Base-by-base conservation (phyloP, 2,888 invertebrate species). In the Cerastoderma edule region DNA sequence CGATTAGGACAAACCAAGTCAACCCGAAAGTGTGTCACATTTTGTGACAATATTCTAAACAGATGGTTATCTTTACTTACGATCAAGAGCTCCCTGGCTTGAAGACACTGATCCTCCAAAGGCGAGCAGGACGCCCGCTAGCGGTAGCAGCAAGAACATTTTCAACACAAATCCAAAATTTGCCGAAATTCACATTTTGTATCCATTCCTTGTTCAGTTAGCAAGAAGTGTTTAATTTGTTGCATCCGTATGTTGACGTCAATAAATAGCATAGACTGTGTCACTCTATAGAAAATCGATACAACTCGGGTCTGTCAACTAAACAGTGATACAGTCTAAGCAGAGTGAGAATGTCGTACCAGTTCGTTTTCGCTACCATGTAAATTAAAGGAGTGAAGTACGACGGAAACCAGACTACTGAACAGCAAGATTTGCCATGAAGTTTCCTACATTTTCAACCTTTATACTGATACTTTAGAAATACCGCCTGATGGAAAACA, bases 191-290 rank as follows among this genome's bases (percentile, higher is more conserved):
- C 60, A 60, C 60, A 60, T 60, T 60, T 60, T 60, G 39, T 33
- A 60, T 24, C 33, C 60, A 60, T 60, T 35, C 24, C 39, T 22
- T n/a, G n/a, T 6, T 8, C 35, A 8, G 35, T 22, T 50, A n/a
- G n/a, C 2, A 2, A 60, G 28, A 60, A 39, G 8, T 33, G 35
- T 60, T 22, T 60, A 33, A 33, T 32, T 24, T 60, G 13, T 60
- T 60, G 60, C 60, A 60, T 60, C 60, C 60, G 60, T 57, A 32
- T 57, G 57, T 60, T 60, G 60, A 60, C 60, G 60, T 60, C 60
- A 60, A n/a, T 60, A 60, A 60, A 60, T 33, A 60, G 22, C 4
- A 8, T 39, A 60, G 60, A 60, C 60, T 60, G 60, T 35, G n/a
- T 5, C 27, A 27, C n/a, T 10, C 5, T n/a, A 32, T 24, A 33